phyloP scores from a whole-genome alignment of 2,113 vertebrate species.

The Brachyistius frenatus region DNA sequence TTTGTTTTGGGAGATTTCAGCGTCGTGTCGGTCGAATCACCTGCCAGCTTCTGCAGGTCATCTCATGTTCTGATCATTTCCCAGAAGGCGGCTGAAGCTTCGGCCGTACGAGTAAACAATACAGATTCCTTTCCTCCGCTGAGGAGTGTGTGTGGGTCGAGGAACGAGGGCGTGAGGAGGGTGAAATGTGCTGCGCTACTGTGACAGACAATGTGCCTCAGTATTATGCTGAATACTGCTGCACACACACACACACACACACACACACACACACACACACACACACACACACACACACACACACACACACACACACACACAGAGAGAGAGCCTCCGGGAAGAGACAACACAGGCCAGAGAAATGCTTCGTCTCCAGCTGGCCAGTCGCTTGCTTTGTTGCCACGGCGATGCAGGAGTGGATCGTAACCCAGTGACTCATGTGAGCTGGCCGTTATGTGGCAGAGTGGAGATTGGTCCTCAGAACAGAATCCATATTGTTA shows the following conservation, averaged over 20 bases:
- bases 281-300: conserved; percentile 23
- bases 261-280: conserved; percentile 38
- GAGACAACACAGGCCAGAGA: conserved; percentile 56
- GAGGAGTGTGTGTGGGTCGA: conserved; percentile 70
- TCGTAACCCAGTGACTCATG: conserved; percentile 70
- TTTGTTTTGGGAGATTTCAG: background rate
- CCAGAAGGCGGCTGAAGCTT: conserved; percentile 31
- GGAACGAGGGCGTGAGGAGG: conserved; percentile 64
- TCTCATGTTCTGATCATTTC: conserved; percentile 11
- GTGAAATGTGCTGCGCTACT: conserved; percentile 71
- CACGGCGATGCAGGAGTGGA: conserved; percentile 59
- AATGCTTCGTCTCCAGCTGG: conserved; percentile 73
- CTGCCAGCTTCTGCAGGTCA: conserved; percentile 23
- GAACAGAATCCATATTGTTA: conserved; percentile 85
- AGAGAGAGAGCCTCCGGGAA: conserved; percentile 51
- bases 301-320: conserved; percentile 40
- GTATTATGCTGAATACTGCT: conserved; percentile 64
- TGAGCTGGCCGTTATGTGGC: conserved; percentile 58
- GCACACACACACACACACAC: conserved; percentile 25
- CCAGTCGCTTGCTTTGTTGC: conserved; percentile 70
- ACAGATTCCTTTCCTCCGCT: conserved; percentile 76
- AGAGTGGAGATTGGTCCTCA: conserved; percentile 62
- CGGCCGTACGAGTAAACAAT: conserved; percentile 66
- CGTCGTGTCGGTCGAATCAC: background rate
- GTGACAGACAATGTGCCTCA: conserved; percentile 77